Base-by-base conservation (phyloP, 2,888 invertebrate species). In the Anagyrus pseudococci region DNA sequence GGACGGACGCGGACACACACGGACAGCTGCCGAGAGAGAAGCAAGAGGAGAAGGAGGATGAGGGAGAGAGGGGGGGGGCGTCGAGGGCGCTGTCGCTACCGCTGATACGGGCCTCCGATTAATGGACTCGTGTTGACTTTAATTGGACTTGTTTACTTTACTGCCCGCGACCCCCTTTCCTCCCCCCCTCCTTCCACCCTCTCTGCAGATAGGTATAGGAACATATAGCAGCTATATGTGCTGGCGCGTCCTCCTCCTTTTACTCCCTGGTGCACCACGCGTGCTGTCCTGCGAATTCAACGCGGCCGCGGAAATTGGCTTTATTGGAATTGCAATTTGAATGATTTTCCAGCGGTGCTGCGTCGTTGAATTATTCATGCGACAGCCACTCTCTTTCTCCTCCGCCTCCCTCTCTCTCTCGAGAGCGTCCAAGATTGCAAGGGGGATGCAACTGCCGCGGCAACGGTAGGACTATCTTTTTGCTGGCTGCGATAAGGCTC, bases 81-180 rank as follows among this genome's bases (percentile, higher is more conserved):
- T n/a, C n/a, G n/a, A n/a, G n/a, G n/a, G n/a, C n/a, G 29, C 29
- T 10, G 6, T 29, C 29, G 29, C 6, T 10, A 29, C 29, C 13
- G 33, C 33, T 15, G 33, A 13, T 37, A 37, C 3, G 33, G 33
- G 4, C 33, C 8, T 10, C 53, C 48, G 41, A 44, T 33, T 29
- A 54, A 46, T 20, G 6, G 62, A 46, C 37, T 29, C 46, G 54
- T 55, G 54, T 55, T 48, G 55, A 52, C 62, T 62, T 60, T 53
- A 57, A 62, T 61, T 59, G 56, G 49, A 29, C 59, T 62, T 57
- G 62, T 59, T 62, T 60, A 43, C 49, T 53, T 47, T 53, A 47
- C 40, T 47, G 59, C 60, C 49, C 56, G 43, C 43, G 8, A 17
- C 43, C n/a, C 43, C 19, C n/a, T 43, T 19, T 43, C 13, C 19